Evolutionary conservation across 1,140 invertebrate genomes (phyloP).

Genomic region (Sitobion miscanthi): DNA sequence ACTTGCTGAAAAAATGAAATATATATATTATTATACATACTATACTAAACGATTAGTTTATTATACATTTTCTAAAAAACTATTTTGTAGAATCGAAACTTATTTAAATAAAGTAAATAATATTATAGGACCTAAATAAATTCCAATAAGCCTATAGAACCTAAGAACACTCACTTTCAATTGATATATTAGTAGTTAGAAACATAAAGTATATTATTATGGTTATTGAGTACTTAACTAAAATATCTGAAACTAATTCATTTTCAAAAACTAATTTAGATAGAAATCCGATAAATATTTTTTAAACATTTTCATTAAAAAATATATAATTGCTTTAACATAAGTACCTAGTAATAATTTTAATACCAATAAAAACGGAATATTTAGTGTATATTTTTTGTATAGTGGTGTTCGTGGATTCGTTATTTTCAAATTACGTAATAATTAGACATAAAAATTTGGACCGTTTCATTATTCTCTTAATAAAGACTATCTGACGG

Average conservation of each 20-base stretch:
- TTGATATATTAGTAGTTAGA: not conserved
- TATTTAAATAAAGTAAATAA: not conserved
- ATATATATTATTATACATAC: no score
- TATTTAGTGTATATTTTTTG: no score
- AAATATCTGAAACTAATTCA: not conserved
- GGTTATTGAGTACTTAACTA: not conserved
- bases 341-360: not conserved
- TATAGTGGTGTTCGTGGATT: no score
- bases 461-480: not conserved
- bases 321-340: not conserved
- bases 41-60: not conserved
- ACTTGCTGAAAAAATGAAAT: conserved; percentile 34
- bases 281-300: not conserved
- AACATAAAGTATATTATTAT: not conserved
- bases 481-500: not conserved
- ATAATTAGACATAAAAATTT: not conserved
- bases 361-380: not conserved
- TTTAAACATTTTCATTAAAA: not conserved
- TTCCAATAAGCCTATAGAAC: no score
- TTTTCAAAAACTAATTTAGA: not conserved
- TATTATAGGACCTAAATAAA: no score
- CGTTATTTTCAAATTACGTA: not conserved
- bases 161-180: not conserved
- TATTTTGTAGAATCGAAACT: not conserved
- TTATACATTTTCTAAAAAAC: not conserved